Evolutionary conservation across 53 echinoderm and acorn worm species (phyloP), one percentile per base, ranked within the genome.

Genomic region (Arbacia lixula): DNA sequence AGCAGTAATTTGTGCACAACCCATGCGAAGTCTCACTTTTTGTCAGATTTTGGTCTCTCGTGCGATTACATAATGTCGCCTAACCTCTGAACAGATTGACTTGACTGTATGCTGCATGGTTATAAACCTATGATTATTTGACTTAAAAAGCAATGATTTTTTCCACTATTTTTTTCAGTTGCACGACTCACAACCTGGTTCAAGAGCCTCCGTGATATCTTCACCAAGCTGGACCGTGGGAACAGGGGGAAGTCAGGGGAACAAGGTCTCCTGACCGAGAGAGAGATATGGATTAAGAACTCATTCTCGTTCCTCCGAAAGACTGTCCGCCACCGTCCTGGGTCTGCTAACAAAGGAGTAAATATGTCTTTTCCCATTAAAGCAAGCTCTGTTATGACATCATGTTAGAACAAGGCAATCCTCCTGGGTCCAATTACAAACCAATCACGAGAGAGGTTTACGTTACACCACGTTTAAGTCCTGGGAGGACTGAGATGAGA

Each of bases 111-210:
- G 46, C 14, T 46, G 46, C 46, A 46, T 46, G 17, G 11, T 50
- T 60, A 60, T 22, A 60, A n/a, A 60, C 9, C 8, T 60, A n/a
- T 60, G 27, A 12, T 46, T 14, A 14, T 46, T 46, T 46, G 8
- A 10, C 14, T 63, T 63, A 63, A 63, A 27, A 30, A 63, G 12
- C 6, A 63, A 63, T 63, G 26, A 28, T 1, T 29, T 17, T 32
- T 63, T 2, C 32, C 49, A 35, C 8, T 61, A 20, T 80, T 27
- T 83, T 32, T 66, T 83, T 37, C 27, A 84, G 84, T 52, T 42
- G 84, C 27, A 68, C 68, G 50, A 16, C 84, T 84, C 32, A 84
- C 26, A 30, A 50, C 68, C 12, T 84, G 84, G 84, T 84, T 42
- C 31, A 84, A 63, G 30, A 68, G 49, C 5, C 84, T 21, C 53